Percentiles rank a stretch among this genome's conserved stretches.
These are phyloP conservation scores for Tachypleus tridentatus DNA, from an alignment of 1,140 invertebrate genomes.

Conservation along the genomic window DNA sequence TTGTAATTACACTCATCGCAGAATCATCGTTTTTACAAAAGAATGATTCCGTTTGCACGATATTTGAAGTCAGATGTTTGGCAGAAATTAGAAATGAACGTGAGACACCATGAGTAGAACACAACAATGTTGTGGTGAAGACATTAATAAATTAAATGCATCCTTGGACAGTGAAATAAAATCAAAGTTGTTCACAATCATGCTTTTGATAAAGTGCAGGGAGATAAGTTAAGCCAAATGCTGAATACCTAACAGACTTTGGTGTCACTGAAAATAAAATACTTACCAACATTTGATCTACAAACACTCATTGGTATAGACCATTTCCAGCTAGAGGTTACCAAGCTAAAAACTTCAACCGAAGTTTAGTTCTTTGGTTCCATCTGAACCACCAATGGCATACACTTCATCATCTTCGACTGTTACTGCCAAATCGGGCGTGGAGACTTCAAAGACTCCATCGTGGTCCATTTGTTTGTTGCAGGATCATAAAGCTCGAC, in stretches of 20 bases:
- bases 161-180: too few species aligned
- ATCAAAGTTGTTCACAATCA: too few species aligned
- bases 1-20: slow-evolving; percentile 7
- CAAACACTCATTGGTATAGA: slow-evolving; percentile 49
- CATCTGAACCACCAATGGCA: slow-evolving; percentile 63
- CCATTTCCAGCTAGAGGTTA: slow-evolving; percentile 47
- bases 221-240: too few species aligned
- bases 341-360: slow-evolving; percentile 50
- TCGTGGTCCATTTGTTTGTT: slow-evolving; percentile 50
- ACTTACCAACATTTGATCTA: slow-evolving; percentile 48
- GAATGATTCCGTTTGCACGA: too few species aligned
- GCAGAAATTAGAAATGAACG: too few species aligned
- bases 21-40: slow-evolving; percentile 3
- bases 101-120: too few species aligned
- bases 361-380: slow-evolving; percentile 55
- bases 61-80: too few species aligned
- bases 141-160: too few species aligned
- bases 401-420: slow-evolving; percentile 53
- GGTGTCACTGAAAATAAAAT: background rate
- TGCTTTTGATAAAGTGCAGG: too few species aligned
- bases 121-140: too few species aligned
- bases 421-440: slow-evolving; percentile 57
- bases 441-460: slow-evolving; percentile 53
- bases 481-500: slow-evolving; percentile 59
- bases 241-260: too few species aligned